Percentiles rank a stretch among this genome's conserved stretches.
Conservation (phyloP, 2,797 vertebrate genomes). For the Borostomias antarcticus region DNA sequence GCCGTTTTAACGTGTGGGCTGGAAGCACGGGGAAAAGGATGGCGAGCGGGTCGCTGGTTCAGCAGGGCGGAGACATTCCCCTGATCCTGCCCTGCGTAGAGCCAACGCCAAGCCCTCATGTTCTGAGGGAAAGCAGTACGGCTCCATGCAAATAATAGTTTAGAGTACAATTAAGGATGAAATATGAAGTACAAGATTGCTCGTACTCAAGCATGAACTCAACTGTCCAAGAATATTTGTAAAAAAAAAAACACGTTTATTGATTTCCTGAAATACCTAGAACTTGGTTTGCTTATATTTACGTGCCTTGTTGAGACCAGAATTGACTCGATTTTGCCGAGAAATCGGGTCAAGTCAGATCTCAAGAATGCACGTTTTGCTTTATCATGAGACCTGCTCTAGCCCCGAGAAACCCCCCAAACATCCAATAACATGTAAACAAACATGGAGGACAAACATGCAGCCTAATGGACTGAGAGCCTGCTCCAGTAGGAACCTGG, state of each 20-base stretch:
- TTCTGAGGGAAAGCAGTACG: background rate
- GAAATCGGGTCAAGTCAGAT: background rate
- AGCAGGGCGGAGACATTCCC: constrained; percentile 31
- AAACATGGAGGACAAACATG: too few species aligned
- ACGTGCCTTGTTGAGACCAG: too few species aligned
- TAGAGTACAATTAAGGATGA: too few species aligned
- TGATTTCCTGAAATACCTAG: too few species aligned
- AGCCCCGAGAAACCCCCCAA: background rate
- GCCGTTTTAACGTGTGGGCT: constrained; percentile 33
- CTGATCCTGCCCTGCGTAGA: background rate
- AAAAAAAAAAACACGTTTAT: too few species aligned
- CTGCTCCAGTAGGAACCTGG: background rate
- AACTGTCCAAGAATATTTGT: too few species aligned
- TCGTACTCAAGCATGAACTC: too few species aligned
- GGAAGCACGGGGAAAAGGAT: constrained; percentile 11
- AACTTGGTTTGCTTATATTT: too few species aligned
- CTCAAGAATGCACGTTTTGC: background rate
- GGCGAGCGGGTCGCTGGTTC: constrained; percentile 51
- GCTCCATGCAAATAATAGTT: background rate
- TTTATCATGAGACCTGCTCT: background rate
- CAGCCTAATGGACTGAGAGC: too few species aligned
- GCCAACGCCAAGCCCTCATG: too few species aligned
- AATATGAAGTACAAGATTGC: too few species aligned
- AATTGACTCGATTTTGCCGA: too few species aligned
- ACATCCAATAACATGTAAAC: background rate